A percentile compares a stretch with the other conserved stretches of the same genome.
These are phyloP conservation scores for Orthosia cruda DNA, from an alignment of 2,888 invertebrate species.

Conservation along the genomic window DNA sequence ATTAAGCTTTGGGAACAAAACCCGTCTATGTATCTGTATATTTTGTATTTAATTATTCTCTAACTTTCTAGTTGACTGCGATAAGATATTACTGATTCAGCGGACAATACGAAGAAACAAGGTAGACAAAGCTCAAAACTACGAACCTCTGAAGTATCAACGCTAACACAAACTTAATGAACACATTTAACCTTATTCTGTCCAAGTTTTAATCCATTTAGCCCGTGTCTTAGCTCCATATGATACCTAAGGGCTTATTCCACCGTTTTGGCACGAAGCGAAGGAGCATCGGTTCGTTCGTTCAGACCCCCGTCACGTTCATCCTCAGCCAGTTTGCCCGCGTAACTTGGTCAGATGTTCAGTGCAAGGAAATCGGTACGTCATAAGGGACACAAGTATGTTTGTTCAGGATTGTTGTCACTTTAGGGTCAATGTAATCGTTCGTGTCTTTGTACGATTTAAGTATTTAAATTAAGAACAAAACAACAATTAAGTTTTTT, in stretches of 20 bases:
- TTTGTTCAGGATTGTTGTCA: constrained; percentile 71
- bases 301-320: constrained; percentile 64
- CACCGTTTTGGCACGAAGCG: constrained; percentile 43
- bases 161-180: constrained; percentile 34
- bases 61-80: constrained; percentile 16
- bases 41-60: constrained; percentile 20
- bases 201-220: constrained; percentile 61
- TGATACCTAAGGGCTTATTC: constrained; percentile 51
- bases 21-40: not conserved
- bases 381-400: constrained; percentile 67
- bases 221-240: constrained; percentile 26
- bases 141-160: constrained; percentile 39
- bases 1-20: constrained; percentile 18
- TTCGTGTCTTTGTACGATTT: constrained; percentile 20
- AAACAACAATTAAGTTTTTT: no score
- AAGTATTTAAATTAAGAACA: constrained; percentile 32
- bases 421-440: constrained; percentile 37
- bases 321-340: constrained; percentile 51
- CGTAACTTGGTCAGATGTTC: constrained; percentile 53
- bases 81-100: not conserved
- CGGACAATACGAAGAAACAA: constrained; percentile 12
- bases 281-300: constrained; percentile 32
- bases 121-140: constrained; percentile 10
- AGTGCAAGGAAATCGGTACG: constrained; percentile 67
- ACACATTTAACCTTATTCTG: constrained; percentile 45